A percentile compares a stretch with the other conserved stretches of the same genome.
Evolutionary conservation across 2,797 vertebrate species (phyloP).

Genomic region (Parotocinclus haroldoi): DNA sequence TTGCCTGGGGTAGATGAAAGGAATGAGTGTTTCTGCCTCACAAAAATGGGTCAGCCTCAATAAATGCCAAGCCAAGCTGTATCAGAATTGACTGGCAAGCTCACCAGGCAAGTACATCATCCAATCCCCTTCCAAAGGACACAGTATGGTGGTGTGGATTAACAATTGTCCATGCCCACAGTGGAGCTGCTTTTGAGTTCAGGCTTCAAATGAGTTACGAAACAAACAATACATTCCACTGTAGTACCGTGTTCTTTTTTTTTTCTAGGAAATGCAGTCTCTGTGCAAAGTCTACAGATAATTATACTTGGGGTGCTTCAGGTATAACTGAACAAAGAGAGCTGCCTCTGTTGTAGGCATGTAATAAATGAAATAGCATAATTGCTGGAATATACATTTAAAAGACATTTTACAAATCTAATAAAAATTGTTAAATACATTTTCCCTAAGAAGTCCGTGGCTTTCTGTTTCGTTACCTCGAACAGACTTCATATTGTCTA

Average conservation of each 20-base stretch:
- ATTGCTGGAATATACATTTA: neutral
- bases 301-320: too few relatives aligned
- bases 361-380: too few relatives aligned
- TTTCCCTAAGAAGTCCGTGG: neutral
- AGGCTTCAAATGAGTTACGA: slow-evolving; percentile 12
- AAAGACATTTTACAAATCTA: too few relatives aligned
- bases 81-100: slow-evolving; percentile 43
- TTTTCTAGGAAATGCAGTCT: too few relatives aligned
- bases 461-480: neutral
- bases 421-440: too few relatives aligned
- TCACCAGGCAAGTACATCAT: neutral
- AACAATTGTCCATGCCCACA: slow-evolving; percentile 8
- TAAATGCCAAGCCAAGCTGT: slow-evolving; percentile 59
- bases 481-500: neutral
- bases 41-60: slow-evolving; percentile 68
- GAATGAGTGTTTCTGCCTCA: slow-evolving; percentile 57
- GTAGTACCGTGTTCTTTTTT: neutral
- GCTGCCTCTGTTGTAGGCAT: too few relatives aligned
- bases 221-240: neutral
- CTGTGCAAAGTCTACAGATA: neutral
- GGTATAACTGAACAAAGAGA: too few relatives aligned
- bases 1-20: slow-evolving; percentile 39
- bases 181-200: slow-evolving; percentile 11
- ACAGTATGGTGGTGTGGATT: slow-evolving; percentile 5
- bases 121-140: neutral